Evolutionary conservation across 2,888 invertebrate species (phyloP), one percentile per base, ranked within the genome.

Genomic region (Tiliacea citrago): DNA sequence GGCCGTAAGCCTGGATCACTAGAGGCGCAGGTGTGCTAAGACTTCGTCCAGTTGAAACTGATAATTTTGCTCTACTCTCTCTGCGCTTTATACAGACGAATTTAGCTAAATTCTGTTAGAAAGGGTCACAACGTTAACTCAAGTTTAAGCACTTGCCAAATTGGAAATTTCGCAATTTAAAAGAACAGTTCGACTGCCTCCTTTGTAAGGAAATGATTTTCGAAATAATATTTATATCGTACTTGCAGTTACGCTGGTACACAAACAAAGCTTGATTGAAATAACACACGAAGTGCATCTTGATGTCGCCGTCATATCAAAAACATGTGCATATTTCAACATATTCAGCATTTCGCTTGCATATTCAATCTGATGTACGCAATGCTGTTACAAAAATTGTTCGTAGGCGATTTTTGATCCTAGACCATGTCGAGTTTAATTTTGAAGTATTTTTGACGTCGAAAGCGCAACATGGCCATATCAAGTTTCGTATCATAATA

Each of bases 11-110:
- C 92, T 88, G 93, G 92, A 93, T 93, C 92, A 92, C 86, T 47
- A 83, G 88, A 86, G 91, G 88, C 93, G 89, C 94, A 93, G 93
- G 94, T 94, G 93, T 90, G 91, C 81, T 75, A 86, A 83, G 77
- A 80, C 83, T 82, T 89, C 89, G 84, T 84, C 86, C 89, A 88
- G 89, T 89, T 85, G 88, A 90, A 92, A 89, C 90, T 90, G 91
- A 92, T 92, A 92, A 91, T 93, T 92, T 91, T 86, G 77, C 75
- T 76, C 58, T 60, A 89, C 89, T 84, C 86, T 78, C 89, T 84
- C 86, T 78, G 49, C 57, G 60, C 88, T 86, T 84, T 88, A 88
- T 89, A 88, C 82, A 85, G 88, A 85, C 85, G 83, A 89, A 86
- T 90, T 89, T 84, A 79, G 86, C 85, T 84, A 79, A 85, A 84